Evolutionary conservation across 30 jellyfish, hydroid and myxozoan genomes (phyloP).

Genomic region (Mastigias papua): DNA sequence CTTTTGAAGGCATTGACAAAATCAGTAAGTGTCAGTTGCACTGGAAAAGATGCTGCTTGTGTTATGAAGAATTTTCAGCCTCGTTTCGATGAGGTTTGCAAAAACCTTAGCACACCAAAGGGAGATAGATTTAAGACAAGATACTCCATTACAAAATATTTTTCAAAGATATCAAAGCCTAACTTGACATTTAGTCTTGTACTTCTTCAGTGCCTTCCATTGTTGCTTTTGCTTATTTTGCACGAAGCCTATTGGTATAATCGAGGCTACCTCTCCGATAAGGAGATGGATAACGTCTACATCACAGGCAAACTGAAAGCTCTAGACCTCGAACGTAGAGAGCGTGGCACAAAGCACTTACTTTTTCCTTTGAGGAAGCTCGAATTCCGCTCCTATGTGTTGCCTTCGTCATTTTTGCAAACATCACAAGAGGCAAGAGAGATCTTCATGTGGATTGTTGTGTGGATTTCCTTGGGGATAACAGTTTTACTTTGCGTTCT

Average conservation of each 20-base stretch:
- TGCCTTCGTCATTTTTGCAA: slow-evolving; percentile 79
- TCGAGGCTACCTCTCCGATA: slow-evolving; percentile 78
- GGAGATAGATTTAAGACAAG: background rate
- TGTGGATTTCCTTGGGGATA: slow-evolving; percentile 60
- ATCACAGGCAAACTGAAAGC: slow-evolving; percentile 85
- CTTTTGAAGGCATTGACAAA: background rate
- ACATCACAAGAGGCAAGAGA: slow-evolving; percentile 68
- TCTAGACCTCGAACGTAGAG: slow-evolving; percentile 83
- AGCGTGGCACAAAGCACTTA: slow-evolving; percentile 82
- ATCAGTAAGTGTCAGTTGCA: slow-evolving; percentile 14
- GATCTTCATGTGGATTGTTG: slow-evolving; percentile 74
- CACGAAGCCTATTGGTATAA: slow-evolving; percentile 87
- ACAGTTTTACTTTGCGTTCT: slow-evolving; percentile 52
- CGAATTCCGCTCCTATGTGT: slow-evolving; percentile 87
- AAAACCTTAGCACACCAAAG: slow-evolving; percentile 25
- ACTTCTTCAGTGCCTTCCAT: slow-evolving; percentile 74
- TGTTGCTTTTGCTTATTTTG: slow-evolving; percentile 72
- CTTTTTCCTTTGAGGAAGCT: slow-evolving; percentile 89
- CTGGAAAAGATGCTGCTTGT: slow-evolving; percentile 21
- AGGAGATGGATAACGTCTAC: slow-evolving; percentile 87
- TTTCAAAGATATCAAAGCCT: background rate
- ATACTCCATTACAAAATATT: no score
- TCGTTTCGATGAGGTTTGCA: slow-evolving; percentile 48
- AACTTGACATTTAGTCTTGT: slow-evolving; percentile 16
- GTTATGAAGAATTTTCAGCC: slow-evolving; percentile 13